These are phyloP conservation scores for Drosophila differens DNA, from an alignment of 2,888 invertebrate genomes.

Conservation along the genomic window DNA sequence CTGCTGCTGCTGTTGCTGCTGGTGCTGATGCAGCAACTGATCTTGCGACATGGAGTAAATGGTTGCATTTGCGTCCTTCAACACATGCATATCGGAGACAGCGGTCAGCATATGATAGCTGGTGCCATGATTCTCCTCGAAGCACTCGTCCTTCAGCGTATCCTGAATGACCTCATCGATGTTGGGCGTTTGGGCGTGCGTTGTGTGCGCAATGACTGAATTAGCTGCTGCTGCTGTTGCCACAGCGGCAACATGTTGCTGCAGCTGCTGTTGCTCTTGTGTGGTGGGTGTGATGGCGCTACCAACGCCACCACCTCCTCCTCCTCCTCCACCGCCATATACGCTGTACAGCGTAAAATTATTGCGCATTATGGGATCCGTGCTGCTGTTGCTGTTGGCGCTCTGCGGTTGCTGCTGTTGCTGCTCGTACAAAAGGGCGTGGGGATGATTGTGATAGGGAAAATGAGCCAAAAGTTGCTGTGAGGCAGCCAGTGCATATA, in stretches of 20 bases:
- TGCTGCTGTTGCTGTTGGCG: constrained; percentile 58
- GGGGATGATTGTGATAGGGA: constrained; percentile 50
- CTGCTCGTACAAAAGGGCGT: constrained; percentile 66
- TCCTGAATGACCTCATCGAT: constrained; percentile 86
- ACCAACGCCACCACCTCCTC: constrained; percentile 32
- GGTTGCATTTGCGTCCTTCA: constrained; percentile 78
- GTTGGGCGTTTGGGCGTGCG: constrained; percentile 61
- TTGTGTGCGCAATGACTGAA: constrained; percentile 58
- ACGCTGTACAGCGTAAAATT: constrained; percentile 79
- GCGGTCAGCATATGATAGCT: constrained; percentile 84
- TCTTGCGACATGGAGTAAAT: constrained; percentile 71
- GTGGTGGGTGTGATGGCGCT: constrained; percentile 14
- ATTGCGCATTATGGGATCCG: constrained; percentile 82
- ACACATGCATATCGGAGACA: constrained; percentile 80
- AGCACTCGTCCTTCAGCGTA: constrained; percentile 85
- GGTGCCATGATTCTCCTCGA: constrained; percentile 81
- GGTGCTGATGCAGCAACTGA: constrained; percentile 66
- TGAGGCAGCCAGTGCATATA: constrained; percentile 65
- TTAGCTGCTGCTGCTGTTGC: constrained; percentile 65
- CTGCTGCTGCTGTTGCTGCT: constrained; percentile 39
- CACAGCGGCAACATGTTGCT: constrained; percentile 67
- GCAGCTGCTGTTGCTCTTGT: constrained; percentile 67
- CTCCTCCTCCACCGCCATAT: constrained; percentile 56
- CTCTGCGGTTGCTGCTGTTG: constrained; percentile 50
- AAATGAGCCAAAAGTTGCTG: constrained; percentile 70